Base-by-base conservation (phyloP, 2,113 vertebrate genomes). In the Clarias batrachus region DNA sequence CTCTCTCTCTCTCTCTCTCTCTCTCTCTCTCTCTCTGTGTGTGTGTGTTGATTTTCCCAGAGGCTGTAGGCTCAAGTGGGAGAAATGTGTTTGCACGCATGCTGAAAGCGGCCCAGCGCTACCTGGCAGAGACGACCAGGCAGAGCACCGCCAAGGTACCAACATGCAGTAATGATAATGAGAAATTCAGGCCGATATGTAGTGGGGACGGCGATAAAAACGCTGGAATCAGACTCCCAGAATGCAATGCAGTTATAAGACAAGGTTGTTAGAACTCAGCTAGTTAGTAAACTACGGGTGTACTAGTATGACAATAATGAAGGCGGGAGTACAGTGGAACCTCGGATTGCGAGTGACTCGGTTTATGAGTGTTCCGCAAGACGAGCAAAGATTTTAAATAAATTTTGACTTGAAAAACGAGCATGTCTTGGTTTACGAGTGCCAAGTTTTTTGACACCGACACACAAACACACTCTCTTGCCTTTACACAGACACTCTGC, bases 21-120 rank as follows among this genome's bases (percentile, higher is more conserved):
- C 41, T 21, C 48, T 48, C 48, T 48, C 48, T 48, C 6, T 48
- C 41, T 41, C 41, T 41, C 41, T 41, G 5, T 41, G 5, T 84
- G 0, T 79, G 0, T 88, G 4, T 79, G 59, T 82, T 27, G 63
- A 54, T 80, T 86, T 68, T 76, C 37, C 0, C 70, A 92, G 92
- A 90, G 23, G 66, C 82, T 57, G 77, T 89, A 12, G 81, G 88
- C 4, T 62, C 89, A 2, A 83, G 87, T 14, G 54, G 90, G 14
- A 90, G 89, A 73, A 91, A 87, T 60, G 88, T 93, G 13, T 86
- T 94, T 84, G 87, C 79, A 2, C 90, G 92, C 1, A 62, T 94
- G 73, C 76, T 94, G 84, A 91, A 86, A 16, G 62, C 92, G 70
- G 93, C 92, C 10, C 93, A 93, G 86, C 89, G 87, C 10, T 93